Base-by-base conservation (phyloP, 2,888 invertebrate genomes). In the Sericinus montela region DNA sequence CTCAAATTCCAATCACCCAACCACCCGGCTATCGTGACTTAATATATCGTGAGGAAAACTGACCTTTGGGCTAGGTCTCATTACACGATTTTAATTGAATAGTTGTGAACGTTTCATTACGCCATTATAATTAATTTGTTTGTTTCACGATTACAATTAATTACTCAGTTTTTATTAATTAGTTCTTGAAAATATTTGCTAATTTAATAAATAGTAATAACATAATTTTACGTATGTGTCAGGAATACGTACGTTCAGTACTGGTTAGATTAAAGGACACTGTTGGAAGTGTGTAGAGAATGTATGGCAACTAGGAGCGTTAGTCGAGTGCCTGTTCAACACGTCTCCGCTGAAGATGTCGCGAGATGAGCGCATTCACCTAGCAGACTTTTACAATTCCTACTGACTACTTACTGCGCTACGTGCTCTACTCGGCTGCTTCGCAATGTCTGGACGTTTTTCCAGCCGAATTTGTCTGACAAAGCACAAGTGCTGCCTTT, bases 311-410 rank as follows among this genome's bases (percentile, higher is more conserved):
- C 69, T 66, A 72, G 67, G 69, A 72, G 73, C 69, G 64, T 62
- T 58, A 72, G 69, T 69, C 68, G 62, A 83, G 86, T 72, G 80
- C 75, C 80, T 76, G 79, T 86, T 81, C 79, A 83, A 80, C 82
- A 72, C 75, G 82, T 79, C 83, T 82, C 72, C 69, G 66, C 66
- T 71, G 65, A 68, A 75, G 75, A 72, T 67, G 74, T 69, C 60
- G 68, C 67, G 57, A 59, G 58, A 57, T 55, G 52, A 48, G 51
- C 48, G 45, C 45, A 51, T 48, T 53, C 49, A 49, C 51, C 39
- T 53, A 48, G 19, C 40, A 38, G 35, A 48, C 42, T 28, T 44
- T 45, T 40, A 5, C 29, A 23, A 45, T 48, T 45, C 38, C 29
- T 37, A 29, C 16, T 15, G 38, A 53, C 47, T 47, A 53, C 41